Evolutionary conservation across 2,888 invertebrate genomes (phyloP), one percentile per base, ranked within the genome.

Genomic region (Theretra japonica): DNA sequence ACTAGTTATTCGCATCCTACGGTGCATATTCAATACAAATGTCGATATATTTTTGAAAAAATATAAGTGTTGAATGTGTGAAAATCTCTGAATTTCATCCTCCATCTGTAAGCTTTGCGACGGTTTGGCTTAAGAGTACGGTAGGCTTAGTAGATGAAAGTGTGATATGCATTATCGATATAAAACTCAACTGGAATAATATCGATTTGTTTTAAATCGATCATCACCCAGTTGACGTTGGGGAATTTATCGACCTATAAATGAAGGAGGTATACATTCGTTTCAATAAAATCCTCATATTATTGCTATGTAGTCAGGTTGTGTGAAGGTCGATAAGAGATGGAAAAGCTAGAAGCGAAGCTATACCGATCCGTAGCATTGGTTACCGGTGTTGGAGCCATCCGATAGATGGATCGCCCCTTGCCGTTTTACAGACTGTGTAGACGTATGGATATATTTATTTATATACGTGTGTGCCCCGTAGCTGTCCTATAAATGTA

Each of bases 401-500:
- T 81, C 82, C 81, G 83, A 85, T 85, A 81, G 84, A 84, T 86
- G 81, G 86, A 82, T 82, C 77, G 80, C 80, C 84, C 86, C 87
- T 88, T 83, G 89, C 89, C 90, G 88, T 85, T 82, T 80, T 86
- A 85, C 89, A 89, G 89, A 91, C 89, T 91, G 91, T 90, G 86
- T 92, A 90, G 88, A 87, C 86, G 86, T 90, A 90, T 89, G 87
- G 88, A 86, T 89, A 86, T 87, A 86, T 89, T 89, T 90, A 89
- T 88, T 88, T 75, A 80, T 83, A 80, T 84, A 80, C 78, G 82
- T 90, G 84, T 87, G 86, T 83, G 82, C 88, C 91, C 89, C 88
- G 86, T 90, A 90, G 89, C 78, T 83, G 80, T 83, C 84, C 83
- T 82, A 77, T 81, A 73, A 73, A 83, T 75, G 76, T 82, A 89